Conservation (phyloP, 2,888 invertebrate genomes). For the Drosophila neonasuta region DNA sequence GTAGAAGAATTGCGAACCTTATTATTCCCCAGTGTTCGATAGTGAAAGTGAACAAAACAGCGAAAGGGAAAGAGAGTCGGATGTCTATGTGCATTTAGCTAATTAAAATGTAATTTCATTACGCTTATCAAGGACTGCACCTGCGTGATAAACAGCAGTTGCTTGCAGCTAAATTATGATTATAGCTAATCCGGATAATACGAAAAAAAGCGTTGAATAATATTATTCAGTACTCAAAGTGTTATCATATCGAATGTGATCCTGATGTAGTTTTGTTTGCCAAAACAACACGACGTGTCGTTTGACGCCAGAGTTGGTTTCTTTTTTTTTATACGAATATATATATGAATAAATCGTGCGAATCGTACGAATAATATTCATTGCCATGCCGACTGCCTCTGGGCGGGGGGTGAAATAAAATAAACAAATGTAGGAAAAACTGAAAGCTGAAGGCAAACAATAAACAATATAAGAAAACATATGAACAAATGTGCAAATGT, state of each 20-base stretch:
- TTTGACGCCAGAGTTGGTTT: conserved; percentile 1
- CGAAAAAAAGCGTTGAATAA: background rate
- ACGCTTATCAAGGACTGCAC: conserved; percentile 38
- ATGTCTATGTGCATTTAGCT: conserved; percentile 44
- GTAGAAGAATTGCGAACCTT: background rate
- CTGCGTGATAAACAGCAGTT: conserved; percentile 43
- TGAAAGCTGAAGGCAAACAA: conserved; percentile 42
- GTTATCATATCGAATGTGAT: conserved; percentile 7
- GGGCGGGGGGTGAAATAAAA: conserved; percentile 26
- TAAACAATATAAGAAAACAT: conserved; percentile 59
- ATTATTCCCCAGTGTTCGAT: background rate
- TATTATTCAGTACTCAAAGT: background rate
- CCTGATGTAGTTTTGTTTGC: conserved; percentile 9
- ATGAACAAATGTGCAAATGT: conserved; percentile 65
- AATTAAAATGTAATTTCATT: conserved; percentile 62
- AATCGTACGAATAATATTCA: conserved; percentile 13
- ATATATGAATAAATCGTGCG: conserved; percentile 8
- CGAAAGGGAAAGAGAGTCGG: background rate
- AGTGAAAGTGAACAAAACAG: conserved; percentile 3
- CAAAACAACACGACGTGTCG: conserved; percentile 43
- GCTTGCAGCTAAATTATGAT: conserved; percentile 18
- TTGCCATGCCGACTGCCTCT: background rate
- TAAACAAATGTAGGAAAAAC: conserved; percentile 48
- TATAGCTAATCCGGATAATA: conserved; percentile 20
- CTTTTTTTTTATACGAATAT: background rate